Base-by-base conservation (phyloP, 2,888 invertebrate genomes). In the Drosophila incognita region DNA sequence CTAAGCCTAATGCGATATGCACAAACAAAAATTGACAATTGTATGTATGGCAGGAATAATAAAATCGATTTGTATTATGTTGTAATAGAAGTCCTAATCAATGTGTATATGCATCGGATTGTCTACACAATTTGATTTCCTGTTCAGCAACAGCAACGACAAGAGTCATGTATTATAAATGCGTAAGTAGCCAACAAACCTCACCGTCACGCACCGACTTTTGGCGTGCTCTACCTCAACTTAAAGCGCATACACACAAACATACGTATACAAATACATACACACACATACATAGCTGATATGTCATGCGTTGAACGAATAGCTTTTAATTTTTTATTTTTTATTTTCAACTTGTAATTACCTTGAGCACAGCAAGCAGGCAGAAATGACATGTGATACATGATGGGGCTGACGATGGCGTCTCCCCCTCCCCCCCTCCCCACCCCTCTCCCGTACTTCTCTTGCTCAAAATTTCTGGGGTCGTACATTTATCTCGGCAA, bases 91-190 rank as follows among this genome's bases (percentile, higher is more conserved):
- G 18, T 46, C 56, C 31, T 21, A 35, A 38, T 21, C 36, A 36
- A 21, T 36, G 27, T 40, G 31, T 31, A 24, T 42, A 21, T 72
- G 36, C 31, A 11, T 51, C 27, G 52, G 49, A 33, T 21, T 46
- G 33, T 60, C 15, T 42, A n/a, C 35, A 49, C 53, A 49, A 52
- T 58, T 27, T 57, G 60, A 63, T 60, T 69, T 51, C 53, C 69
- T 69, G 65, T 33, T 46, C 52, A 24, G 29, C 31, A 29, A 18
- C 33, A 66, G 56, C 24, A 33, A 18, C 49, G 48, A 36, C 59
- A 56, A 51, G 38, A 49, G 56, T 42, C 48, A 71, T 68, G 51
- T 58, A 68, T 74, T 68, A 63, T 74, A 63, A 68, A 74, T 75
- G 68, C 40, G 35, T 56, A 62, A 74, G 60, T 73, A 31, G 35